Percentiles rank a stretch among this genome's conserved stretches.
Conservation (phyloP, 2,113 vertebrate species). For the Hemiscyllium ocellatum region DNA sequence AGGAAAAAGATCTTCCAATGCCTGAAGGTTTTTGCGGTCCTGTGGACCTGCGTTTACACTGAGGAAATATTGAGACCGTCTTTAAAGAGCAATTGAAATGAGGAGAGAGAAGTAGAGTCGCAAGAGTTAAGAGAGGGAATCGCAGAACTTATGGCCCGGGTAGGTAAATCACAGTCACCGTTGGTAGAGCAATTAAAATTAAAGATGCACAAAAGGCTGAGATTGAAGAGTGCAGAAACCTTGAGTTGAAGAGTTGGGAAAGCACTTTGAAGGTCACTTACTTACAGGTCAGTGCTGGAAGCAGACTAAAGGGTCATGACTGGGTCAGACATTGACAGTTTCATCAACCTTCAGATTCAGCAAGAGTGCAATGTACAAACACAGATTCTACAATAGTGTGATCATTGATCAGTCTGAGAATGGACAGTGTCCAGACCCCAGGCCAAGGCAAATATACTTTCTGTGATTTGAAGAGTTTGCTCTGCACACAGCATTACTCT, state of each 20-base stretch:
- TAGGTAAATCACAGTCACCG: neutral
- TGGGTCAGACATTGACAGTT: neutral
- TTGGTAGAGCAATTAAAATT: neutral
- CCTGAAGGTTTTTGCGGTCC: neutral
- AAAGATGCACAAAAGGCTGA: neutral
- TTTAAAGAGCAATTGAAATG: neutral
- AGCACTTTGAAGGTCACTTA: neutral
- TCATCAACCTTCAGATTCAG: neutral
- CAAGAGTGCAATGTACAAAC: neutral
- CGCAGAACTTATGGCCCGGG: neutral
- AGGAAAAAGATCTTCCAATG: neutral
- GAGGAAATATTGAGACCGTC: neutral
- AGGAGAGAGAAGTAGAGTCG: neutral
- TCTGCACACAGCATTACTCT: neutral
- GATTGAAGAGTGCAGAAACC: neutral
- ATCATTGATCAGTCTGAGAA: neutral
- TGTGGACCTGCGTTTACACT: neutral
- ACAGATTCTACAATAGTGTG: neutral
- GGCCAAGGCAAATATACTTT: neutral
- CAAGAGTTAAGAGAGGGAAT: neutral
- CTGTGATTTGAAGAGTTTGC: conserved; percentile 4
- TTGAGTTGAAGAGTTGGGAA: neutral
- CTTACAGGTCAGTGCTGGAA: neutral
- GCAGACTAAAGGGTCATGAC: neutral
- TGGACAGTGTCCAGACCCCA: neutral